These are phyloP conservation scores for Andrena flavipes DNA, from an alignment of 2,888 invertebrate species.

Conservation along the genomic window DNA sequence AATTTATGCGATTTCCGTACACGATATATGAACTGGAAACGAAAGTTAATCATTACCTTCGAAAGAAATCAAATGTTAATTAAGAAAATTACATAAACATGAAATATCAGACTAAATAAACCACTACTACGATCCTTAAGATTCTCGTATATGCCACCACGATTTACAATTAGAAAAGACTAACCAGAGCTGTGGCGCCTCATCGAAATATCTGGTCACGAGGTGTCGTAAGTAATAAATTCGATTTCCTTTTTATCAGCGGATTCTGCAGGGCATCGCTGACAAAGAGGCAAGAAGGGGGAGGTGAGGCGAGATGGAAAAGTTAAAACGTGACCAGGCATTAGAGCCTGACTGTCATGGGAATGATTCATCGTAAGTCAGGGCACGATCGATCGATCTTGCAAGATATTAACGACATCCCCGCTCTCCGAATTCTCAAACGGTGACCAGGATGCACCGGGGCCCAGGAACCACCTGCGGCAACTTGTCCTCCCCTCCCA, in stretches of 20 bases:
- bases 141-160: not conserved
- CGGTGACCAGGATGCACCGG: constrained; percentile 19
- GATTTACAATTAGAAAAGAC: not conserved
- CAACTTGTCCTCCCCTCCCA: not conserved
- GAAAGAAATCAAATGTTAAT: too few species aligned
- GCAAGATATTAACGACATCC: constrained; percentile 75
- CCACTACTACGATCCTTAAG: not conserved
- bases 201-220: constrained; percentile 57
- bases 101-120: not conserved
- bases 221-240: constrained; percentile 70
- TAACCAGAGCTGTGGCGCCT: constrained; percentile 1
- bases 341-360: constrained; percentile 66
- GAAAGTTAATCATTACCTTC: too few species aligned
- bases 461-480: constrained; percentile 45
- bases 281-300: constrained; percentile 47
- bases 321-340: constrained; percentile 78
- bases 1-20: too few species aligned
- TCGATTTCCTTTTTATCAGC: constrained; percentile 61
- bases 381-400: constrained; percentile 76
- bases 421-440: constrained; percentile 68
- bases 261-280: constrained; percentile 40
- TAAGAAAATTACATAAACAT: too few species aligned
- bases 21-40: too few species aligned
- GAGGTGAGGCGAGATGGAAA: constrained; percentile 40
- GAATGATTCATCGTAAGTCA: constrained; percentile 78